These are phyloP conservation scores for Linyphia triangularis DNA, from an alignment of 2,888 invertebrate species.

Conservation along the genomic window DNA sequence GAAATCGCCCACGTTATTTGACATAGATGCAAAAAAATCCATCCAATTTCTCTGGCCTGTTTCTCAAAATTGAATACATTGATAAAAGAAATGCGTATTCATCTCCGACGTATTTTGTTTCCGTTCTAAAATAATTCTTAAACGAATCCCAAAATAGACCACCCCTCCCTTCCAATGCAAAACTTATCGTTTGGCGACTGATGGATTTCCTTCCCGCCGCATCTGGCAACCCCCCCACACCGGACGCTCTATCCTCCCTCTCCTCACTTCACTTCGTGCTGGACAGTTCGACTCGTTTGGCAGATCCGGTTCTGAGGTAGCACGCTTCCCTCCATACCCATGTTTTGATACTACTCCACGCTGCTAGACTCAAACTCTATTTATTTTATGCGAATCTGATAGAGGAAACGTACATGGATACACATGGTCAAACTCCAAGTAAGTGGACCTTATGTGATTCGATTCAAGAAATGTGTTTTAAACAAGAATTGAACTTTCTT, in stretches of 20 bases:
- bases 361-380: neutral
- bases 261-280: neutral
- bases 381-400: neutral
- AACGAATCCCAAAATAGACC: neutral
- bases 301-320: slow-evolving; percentile 58
- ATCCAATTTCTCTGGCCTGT: too few species aligned
- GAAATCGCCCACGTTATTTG: too few species aligned
- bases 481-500: too few species aligned
- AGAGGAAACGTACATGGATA: slow-evolving; percentile 44
- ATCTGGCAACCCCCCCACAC: slow-evolving; percentile 23
- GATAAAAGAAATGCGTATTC: too few species aligned
- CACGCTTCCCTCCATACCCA: neutral
- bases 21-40: too few species aligned
- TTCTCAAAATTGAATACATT: too few species aligned
- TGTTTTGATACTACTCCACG: neutral
- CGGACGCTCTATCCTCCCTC: slow-evolving; percentile 38
- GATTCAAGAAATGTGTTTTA: too few species aligned
- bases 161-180: neutral
- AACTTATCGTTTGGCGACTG: slow-evolving; percentile 19
- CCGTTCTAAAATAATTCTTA: neutral
- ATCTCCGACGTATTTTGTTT: too few species aligned
- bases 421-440: slow-evolving; percentile 71
- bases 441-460: too few species aligned
- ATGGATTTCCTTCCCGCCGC: neutral
- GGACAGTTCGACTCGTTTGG: slow-evolving; percentile 37